Base-by-base conservation (phyloP, 2,888 invertebrate species). In the Liodrosophila aerea region DNA sequence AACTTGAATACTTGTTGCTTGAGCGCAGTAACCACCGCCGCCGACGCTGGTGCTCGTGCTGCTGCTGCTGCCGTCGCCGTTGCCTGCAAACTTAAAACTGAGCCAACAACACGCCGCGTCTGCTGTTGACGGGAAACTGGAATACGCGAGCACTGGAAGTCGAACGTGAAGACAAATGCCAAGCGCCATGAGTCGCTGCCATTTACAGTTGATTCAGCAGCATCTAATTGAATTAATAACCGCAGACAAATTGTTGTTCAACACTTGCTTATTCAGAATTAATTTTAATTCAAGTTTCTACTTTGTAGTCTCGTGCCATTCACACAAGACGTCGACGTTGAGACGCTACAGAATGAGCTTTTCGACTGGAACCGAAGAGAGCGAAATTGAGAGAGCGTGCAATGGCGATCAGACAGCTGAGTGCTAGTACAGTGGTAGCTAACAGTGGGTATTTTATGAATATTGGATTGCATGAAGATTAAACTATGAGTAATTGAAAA, bases 11-110 rank as follows among this genome's bases (percentile, higher is more conserved):
- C 73, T 72, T 73, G 68, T 67, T 61, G 73, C 50, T 39, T 27
- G 13, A 7, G 68, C 49, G 62, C n/a, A n/a, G n/a, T n/a, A n/a
- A n/a, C n/a, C 69, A 68, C 73, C 57, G 50, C 50, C 68, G 62
- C 51, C 56, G 52, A 53, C 36, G 61, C 51, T 49, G n/a, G n/a
- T n/a, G n/a, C n/a, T n/a, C n/a, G n/a, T n/a, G n/a, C 52, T 41
- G 50, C 29, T n/a, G 51, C 61, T 8, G 58, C 58, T 30, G 45
- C 68, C 63, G 31, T 47, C 13, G 36, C 15, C 46, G 40, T 68
- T 27, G 70, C 69, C 74, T 73, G 57, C 70, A 45, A 69, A 51
- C 39, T 68, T 58, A 53, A 47, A 58, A 70, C 70, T 70, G 70
- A 63, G 8, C 41, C 34, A 41, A 52, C 36, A 40, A 31, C 49